These are phyloP conservation scores for Gadopsis bispinosus DNA, from an alignment of 2,797 vertebrate species.

Conservation along the genomic window DNA sequence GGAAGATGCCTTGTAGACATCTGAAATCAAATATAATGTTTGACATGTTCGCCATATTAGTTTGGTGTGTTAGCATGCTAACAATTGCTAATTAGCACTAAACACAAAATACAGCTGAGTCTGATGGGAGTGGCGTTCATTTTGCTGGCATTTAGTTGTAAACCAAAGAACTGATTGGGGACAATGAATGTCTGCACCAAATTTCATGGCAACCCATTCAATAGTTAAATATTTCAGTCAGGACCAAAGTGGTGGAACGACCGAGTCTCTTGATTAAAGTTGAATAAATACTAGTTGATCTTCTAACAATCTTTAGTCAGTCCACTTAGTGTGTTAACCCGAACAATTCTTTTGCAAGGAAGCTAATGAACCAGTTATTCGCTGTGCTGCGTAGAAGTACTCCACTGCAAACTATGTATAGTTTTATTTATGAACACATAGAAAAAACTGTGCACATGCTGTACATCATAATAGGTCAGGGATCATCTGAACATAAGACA, in stretches of 20 bases:
- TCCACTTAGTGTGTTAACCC: background rate
- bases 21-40: background rate
- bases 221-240: background rate
- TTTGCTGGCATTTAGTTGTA: background rate
- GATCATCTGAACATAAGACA: constrained; percentile 5
- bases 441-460: background rate
- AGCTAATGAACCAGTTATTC: background rate
- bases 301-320: background rate
- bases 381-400: no score
- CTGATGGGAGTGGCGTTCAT: background rate
- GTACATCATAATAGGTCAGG: background rate
- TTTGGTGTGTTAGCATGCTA: background rate
- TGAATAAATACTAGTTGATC: background rate
- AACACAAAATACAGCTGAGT: background rate
- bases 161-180: background rate
- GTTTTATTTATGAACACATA: background rate
- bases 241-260: background rate
- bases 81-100: background rate
- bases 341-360: background rate
- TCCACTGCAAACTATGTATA: background rate
- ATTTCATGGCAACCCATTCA: background rate
- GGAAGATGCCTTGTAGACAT: background rate
- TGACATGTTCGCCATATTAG: background rate
- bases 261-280: background rate
- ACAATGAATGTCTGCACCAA: background rate